These are phyloP conservation scores for Maniola jurtina DNA, from an alignment of 1,140 invertebrate genomes.

Conservation along the genomic window DNA sequence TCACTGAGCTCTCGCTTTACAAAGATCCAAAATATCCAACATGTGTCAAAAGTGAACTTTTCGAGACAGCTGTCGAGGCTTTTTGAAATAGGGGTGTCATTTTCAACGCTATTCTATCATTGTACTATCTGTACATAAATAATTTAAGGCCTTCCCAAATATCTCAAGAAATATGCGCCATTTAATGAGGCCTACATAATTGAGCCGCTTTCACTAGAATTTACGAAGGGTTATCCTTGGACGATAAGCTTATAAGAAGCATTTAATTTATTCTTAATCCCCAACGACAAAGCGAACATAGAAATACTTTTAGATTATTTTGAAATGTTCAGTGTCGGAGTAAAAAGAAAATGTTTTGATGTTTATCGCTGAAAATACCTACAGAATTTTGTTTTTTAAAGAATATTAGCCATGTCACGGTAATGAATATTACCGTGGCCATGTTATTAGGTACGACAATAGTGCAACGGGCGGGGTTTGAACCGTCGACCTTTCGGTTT, in stretches of 20 bases:
- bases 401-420: no score
- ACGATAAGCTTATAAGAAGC: not conserved
- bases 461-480: no score
- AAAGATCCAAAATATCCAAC: not conserved
- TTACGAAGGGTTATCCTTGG: not conserved
- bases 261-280: not conserved
- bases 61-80: not conserved
- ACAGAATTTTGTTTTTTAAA: no score
- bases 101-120: not conserved
- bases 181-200: not conserved
- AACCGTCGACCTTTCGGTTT: no score
- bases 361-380: no score
- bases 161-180: not conserved
- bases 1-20: no score
- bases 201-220: not conserved
- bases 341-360: no score
- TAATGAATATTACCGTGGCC: no score
- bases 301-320: no score
- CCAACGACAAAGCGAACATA: no score
- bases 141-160: not conserved
- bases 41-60: slow-evolving; percentile 3
- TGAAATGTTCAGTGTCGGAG: no score
- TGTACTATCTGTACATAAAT: not conserved
- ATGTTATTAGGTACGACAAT: no score
- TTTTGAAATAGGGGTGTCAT: slow-evolving; percentile 1